A percentile compares a stretch with the other conserved stretches of the same genome.
Evolutionary conservation across 1,140 invertebrate genomes (phyloP).

Genomic region (Achatina immaculata): DNA sequence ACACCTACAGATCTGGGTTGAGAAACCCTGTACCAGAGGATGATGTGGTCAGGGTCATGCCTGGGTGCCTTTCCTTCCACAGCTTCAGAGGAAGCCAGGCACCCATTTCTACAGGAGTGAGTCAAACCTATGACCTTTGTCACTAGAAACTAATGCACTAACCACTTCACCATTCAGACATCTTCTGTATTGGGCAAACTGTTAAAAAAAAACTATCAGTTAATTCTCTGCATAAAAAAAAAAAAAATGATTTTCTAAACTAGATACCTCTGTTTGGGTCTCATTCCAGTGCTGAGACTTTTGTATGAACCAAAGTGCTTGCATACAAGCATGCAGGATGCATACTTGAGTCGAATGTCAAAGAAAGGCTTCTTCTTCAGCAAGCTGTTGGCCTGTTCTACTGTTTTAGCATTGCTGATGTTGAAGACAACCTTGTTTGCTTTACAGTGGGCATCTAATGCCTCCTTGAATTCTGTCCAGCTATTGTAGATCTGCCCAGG

Average conservation of each 20-base stretch:
- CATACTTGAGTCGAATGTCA: conserved; percentile 29
- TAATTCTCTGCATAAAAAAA: not conserved
- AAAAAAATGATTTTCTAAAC: not conserved
- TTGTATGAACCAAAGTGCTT: conserved; percentile 37
- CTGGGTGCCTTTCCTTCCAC: too few species aligned
- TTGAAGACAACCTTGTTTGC: conserved; percentile 35
- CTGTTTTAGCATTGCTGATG: conserved; percentile 36
- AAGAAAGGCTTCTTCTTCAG: conserved; percentile 31
- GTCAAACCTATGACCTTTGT: too few species aligned
- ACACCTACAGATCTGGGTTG: too few species aligned
- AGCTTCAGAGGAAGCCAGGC: too few species aligned
- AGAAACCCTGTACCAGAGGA: too few species aligned
- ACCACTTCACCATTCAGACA: too few species aligned
- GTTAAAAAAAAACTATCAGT: too few species aligned
- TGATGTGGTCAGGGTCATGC: too few species aligned
- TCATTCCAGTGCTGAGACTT: conserved; percentile 31
- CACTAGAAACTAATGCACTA: too few species aligned
- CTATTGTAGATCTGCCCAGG: conserved; percentile 33
- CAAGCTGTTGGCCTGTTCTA: conserved; percentile 32
- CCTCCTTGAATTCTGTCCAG: conserved; percentile 33
- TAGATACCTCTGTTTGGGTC: conserved; percentile 36
- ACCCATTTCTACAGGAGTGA: too few species aligned
- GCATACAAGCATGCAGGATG: conserved; percentile 18
- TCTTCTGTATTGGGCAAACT: too few species aligned
- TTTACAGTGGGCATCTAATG: conserved; percentile 31